phyloP scores from a whole-genome alignment of 2,797 vertebrate species.

The Megaceryle alcyon region DNA sequence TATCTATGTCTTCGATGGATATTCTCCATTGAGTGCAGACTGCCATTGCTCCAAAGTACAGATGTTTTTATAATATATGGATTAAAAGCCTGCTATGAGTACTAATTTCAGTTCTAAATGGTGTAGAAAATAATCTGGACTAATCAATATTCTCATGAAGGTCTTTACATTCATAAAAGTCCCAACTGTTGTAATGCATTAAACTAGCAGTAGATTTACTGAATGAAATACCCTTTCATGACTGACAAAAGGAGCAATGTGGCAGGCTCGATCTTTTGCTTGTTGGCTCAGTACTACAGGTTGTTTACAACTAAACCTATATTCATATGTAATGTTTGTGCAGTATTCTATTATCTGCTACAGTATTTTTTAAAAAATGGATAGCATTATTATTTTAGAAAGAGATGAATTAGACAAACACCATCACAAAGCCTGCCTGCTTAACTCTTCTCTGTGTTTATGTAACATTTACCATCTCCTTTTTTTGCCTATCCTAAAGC shows the following conservation, averaged over 20 bases:
- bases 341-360: neutral
- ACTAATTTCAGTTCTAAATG: conserved; percentile 56
- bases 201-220: conserved; percentile 45
- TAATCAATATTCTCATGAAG: conserved; percentile 62
- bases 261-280: conserved; percentile 16
- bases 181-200: conserved; percentile 28
- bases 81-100: conserved; percentile 52
- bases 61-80: conserved; percentile 46
- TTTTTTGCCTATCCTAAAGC: neutral
- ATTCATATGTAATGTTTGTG: neutral
- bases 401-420: neutral
- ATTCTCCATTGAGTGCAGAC: conserved; percentile 29
- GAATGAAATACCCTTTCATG: conserved; percentile 48
- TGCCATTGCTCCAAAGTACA: conserved; percentile 33
- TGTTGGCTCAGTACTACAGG: neutral
- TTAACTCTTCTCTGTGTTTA: neutral
- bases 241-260: conserved; percentile 32
- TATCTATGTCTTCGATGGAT: conserved; percentile 38
- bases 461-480: neutral
- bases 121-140: conserved; percentile 62
- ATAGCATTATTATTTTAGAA: neutral
- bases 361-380: neutral
- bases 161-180: conserved; percentile 44
- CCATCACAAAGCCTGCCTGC: neutral
- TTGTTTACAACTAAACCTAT: neutral